Conservation (phyloP, 2,113 vertebrate species). For the Rhabdomys dilectus region DNA sequence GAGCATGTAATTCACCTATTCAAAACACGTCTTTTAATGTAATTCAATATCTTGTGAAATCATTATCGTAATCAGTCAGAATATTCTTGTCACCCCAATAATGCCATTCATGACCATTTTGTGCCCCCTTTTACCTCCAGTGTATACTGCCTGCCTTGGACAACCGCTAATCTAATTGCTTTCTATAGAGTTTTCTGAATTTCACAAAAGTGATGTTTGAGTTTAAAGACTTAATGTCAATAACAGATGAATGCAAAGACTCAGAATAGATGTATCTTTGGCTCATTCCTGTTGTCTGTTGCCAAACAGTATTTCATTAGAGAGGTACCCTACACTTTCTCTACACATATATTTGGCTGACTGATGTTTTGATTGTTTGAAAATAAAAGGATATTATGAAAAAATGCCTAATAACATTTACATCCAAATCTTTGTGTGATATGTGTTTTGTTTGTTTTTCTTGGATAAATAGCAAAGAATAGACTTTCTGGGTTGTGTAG, state of each 20-base stretch:
- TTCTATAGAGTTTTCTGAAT: conserved; percentile 19
- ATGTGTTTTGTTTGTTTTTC: not conserved
- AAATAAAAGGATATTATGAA: not conserved
- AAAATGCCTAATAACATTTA: not conserved
- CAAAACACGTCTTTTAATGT: not conserved
- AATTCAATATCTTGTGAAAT: not conserved
- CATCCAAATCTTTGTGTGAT: not conserved
- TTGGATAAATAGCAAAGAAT: not conserved
- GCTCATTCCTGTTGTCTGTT: not conserved
- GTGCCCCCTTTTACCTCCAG: not conserved
- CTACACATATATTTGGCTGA: not conserved
- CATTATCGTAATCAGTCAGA: not conserved
- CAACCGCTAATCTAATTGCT: not conserved
- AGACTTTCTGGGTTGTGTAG: not conserved
- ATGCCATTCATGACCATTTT: not conserved
- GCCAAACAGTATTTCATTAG: not conserved
- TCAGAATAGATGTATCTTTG: not conserved
- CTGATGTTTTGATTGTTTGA: not conserved
- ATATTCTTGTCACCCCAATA: not conserved
- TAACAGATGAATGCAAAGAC: not conserved
- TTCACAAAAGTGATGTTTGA: conserved; percentile 5
- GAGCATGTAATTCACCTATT: not conserved
- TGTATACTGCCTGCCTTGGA: not conserved
- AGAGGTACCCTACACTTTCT: not conserved
- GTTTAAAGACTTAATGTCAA: not conserved